Percentiles rank a stretch among this genome's conserved stretches.
Conservation (phyloP, 2,113 vertebrate genomes). For the Vidua macroura region DNA sequence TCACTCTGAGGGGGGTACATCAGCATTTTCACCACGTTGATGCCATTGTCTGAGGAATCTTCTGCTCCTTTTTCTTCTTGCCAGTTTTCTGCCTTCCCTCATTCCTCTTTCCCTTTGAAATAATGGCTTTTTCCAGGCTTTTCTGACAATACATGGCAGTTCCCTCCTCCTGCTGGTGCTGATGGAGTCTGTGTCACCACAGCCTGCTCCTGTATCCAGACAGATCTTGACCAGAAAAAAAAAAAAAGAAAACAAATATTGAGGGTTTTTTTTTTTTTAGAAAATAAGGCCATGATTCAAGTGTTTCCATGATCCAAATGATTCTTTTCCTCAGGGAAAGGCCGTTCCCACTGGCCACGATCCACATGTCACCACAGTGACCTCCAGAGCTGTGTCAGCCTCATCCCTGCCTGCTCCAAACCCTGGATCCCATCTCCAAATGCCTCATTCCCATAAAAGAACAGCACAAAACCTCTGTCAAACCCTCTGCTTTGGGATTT, state of each 20-base stretch:
- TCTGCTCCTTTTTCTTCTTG: background rate
- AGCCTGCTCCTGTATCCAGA: background rate
- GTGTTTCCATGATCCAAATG: background rate
- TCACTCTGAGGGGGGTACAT: background rate
- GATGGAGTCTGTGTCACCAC: background rate
- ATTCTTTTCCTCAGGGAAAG: background rate
- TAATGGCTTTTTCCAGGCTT: background rate
- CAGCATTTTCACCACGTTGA: background rate
- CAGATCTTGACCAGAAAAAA: background rate
- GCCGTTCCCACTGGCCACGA: background rate
- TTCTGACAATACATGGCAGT: accelerated
- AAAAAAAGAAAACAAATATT: background rate
- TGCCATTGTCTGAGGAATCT: background rate
- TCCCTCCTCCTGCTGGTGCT: background rate
- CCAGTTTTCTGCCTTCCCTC: background rate
- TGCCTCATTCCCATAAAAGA: background rate
- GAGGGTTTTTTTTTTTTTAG: background rate
- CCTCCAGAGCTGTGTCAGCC: background rate
- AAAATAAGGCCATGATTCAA: background rate
- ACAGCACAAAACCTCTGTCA: background rate
- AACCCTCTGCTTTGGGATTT: background rate
- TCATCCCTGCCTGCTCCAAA: background rate
- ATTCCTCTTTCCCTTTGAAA: background rate
- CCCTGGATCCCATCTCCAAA: background rate
- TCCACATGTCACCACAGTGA: background rate